Evolutionary conservation across 2,797 vertebrate species (phyloP), one percentile per base, ranked within the genome.

Genomic region (Aldrovandia affinis): DNA sequence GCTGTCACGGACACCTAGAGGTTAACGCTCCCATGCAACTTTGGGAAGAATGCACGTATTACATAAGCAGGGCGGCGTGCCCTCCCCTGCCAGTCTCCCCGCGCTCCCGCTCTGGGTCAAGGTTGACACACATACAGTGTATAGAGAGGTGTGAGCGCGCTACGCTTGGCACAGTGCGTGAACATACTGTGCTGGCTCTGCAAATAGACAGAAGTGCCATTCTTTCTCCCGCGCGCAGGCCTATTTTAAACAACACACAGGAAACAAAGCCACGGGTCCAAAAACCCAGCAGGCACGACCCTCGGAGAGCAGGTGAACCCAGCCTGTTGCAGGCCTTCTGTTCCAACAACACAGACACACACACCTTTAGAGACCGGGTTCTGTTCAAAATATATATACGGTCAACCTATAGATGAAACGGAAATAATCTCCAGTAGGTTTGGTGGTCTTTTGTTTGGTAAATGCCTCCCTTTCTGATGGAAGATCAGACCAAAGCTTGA

Each of bases 81-180:
- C 81, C 75, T 68, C 47, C 82, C 44, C 44, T 9, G n/a, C 59
- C 84, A 79, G 85, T 87, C 83, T 30, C 63, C 87, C 85, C 28
- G 47, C 30, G 9, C 86, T 83, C 90, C 87, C 87, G 30, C 85
- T 85, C 12, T 85, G 83, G 88, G 86, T 91, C 75, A 89, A 89
- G 80, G 86, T 89, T 86, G 86, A 85, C 61, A 84, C 73, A 85
- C 73, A 79, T 83, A 55, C 44, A 33, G 75, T 65, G 81, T n/a
- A 82, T 28, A 36, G 61, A n/a, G 73, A 82, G 79, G 22, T 30
- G 30, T 7, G 20, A 15, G 73, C 28, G 20, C n/a, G 30, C 50
- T 86, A 25, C 25, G 44, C 84, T 85, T 88, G 84, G 85, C 86
- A 87, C 70, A 73, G 57, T 70, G 55, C 52, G 36, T 88, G 86